phyloP scores from a whole-genome alignment of 2,113 vertebrate genomes.

The Tetraodon nigroviridis region DNA sequence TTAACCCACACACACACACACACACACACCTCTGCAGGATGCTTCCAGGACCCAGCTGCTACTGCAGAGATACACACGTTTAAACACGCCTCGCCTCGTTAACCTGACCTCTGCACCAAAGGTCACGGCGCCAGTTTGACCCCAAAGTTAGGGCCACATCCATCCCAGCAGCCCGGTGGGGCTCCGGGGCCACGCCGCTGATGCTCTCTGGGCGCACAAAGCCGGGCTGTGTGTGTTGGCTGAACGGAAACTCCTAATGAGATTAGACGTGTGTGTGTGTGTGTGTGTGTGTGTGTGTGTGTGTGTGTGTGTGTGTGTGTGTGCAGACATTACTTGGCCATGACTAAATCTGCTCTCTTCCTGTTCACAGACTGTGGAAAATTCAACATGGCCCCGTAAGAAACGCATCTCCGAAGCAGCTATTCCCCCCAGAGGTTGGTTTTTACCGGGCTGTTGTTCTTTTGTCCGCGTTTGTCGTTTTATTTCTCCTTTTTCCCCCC shows the following conservation, averaged over 20 bases:
- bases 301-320: no score
- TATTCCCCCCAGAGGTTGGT: background rate
- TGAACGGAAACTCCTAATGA: slow-evolving; percentile 96
- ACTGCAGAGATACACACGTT: background rate
- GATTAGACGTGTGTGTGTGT: no score
- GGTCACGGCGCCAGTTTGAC: no score
- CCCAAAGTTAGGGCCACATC: no score
- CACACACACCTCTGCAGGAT: slow-evolving; percentile 35
- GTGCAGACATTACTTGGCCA: slow-evolving; percentile 94
- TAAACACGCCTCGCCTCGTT: no score
- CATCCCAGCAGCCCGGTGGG: no score
- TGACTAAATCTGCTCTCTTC: slow-evolving; percentile 94
- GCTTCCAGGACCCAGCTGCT: background rate
- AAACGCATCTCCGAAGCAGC: slow-evolving; percentile 29
- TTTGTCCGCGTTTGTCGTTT: slow-evolving; percentile 1
- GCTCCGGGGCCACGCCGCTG: slow-evolving; percentile 37
- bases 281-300: no score
- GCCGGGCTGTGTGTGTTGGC: slow-evolving; percentile 89
- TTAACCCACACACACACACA: slow-evolving; percentile 9
- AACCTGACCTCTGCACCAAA: no score
- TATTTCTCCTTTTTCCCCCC: background rate
- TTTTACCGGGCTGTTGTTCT: background rate
- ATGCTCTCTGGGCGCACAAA: slow-evolving; percentile 77
- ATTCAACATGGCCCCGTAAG: slow-evolving; percentile 75
- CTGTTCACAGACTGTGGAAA: slow-evolving; percentile 86